Conservation (phyloP, 2,113 vertebrate species). For the Chaetops frenatus region DNA sequence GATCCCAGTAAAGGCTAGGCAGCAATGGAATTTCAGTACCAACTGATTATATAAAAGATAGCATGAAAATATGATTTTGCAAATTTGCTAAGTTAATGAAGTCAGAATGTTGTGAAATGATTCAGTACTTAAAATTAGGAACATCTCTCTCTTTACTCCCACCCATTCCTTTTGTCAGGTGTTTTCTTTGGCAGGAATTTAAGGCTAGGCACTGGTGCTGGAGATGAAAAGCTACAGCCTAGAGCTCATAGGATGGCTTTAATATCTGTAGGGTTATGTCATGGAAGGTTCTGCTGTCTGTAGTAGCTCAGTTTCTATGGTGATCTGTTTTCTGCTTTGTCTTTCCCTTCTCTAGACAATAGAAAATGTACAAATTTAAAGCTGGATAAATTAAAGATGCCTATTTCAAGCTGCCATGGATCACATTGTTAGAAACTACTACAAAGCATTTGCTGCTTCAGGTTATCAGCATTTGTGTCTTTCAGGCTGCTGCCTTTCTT, state of each 20-base stretch:
- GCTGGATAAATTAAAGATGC: neutral
- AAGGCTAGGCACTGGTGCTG: neutral
- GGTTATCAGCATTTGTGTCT: neutral
- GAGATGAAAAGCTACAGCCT: neutral
- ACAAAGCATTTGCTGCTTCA: neutral
- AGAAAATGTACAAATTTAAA: neutral
- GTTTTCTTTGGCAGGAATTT: constrained; percentile 6
- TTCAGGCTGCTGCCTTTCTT: neutral
- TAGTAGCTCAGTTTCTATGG: constrained; percentile 49
- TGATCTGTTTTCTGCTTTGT: constrained; percentile 29
- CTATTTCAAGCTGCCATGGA: neutral
- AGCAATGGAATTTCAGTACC: neutral
- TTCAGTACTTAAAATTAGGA: neutral
- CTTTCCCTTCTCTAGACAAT: neutral
- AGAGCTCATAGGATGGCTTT: neutral
- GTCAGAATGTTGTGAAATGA: neutral
- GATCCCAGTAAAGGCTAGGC: neutral
- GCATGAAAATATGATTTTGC: neutral
- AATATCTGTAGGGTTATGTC: neutral
- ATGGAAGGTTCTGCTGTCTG: neutral
- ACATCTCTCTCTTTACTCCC: neutral
- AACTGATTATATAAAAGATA: neutral
- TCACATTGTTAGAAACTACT: neutral
- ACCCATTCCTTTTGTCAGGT: neutral
- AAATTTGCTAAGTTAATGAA: neutral